Percentiles rank a stretch among this genome's conserved stretches.
These are phyloP conservation scores for Onychorhynchus coronatus DNA, from an alignment of 2,113 vertebrate species.

Conservation along the genomic window DNA sequence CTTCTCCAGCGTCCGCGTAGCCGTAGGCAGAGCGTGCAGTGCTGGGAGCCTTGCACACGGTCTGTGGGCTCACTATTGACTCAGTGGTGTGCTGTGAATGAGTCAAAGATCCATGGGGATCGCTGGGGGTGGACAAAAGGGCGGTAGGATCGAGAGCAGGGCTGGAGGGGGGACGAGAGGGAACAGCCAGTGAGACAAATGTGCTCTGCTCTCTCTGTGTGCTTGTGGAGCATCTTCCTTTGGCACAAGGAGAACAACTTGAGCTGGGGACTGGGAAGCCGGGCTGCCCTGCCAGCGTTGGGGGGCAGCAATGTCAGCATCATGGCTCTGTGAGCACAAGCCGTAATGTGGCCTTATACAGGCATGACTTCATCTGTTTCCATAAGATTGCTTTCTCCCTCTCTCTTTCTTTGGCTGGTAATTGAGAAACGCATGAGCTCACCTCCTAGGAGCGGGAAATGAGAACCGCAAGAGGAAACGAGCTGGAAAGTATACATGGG, in stretches of 20 bases:
- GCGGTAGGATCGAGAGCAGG: neutral
- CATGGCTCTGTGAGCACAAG: neutral
- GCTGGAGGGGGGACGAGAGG: neutral
- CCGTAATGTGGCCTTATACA: constrained; percentile 37
- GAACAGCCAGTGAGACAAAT: neutral
- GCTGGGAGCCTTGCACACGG: neutral
- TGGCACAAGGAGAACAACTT: accelerated
- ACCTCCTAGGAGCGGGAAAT: constrained; percentile 69
- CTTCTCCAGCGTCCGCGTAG: neutral
- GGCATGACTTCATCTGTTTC: constrained; percentile 71
- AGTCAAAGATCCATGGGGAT: constrained; percentile 44
- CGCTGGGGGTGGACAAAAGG: neutral
- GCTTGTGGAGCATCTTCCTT: neutral
- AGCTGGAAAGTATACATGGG: constrained; percentile 61
- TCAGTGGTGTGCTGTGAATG: constrained; percentile 37
- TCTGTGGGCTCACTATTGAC: constrained; percentile 44
- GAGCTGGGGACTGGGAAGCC: neutral
- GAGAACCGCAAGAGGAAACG: constrained; percentile 67
- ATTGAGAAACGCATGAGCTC: constrained; percentile 71
- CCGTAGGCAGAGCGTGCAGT: neutral
- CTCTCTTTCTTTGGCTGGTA: constrained; percentile 63
- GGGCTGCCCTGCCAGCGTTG: neutral
- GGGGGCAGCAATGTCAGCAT: neutral
- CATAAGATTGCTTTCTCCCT: constrained; percentile 62
- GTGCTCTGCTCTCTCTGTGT: accelerated